A percentile compares a stretch with the other conserved stretches of the same genome.
Evolutionary conservation across 1,140 invertebrate species (phyloP).

Genomic region (Lethocerus indicus): DNA sequence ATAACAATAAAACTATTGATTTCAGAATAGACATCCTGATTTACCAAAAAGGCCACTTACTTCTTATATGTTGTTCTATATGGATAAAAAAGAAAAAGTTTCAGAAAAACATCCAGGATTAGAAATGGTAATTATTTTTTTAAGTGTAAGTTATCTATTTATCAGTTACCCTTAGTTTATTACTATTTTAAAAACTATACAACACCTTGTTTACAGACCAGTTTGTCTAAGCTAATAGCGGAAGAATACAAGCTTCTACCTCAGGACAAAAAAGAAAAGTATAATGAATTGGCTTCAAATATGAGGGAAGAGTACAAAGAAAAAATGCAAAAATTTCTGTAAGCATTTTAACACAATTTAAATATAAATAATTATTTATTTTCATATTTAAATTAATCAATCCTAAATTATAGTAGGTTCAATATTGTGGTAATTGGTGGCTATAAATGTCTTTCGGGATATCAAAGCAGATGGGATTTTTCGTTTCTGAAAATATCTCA

Average conservation of each 20-base stretch:
- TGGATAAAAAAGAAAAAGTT: slow-evolving; percentile 25
- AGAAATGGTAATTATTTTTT: slow-evolving; percentile 19
- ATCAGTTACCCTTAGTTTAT: no score
- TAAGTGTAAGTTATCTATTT: slow-evolving; percentile 4
- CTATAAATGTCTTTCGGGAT: no score
- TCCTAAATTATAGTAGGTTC: not conserved
- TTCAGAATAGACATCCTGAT: slow-evolving; percentile 25
- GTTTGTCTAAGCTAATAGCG: slow-evolving; percentile 25
- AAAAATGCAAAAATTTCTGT: slow-evolving; percentile 20
- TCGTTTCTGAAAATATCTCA: no score
- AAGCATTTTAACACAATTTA: no score
- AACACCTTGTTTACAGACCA: slow-evolving; percentile 17
- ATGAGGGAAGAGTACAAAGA: slow-evolving; percentile 20
- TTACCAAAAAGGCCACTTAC: slow-evolving; percentile 26
- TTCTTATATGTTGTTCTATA: slow-evolving; percentile 27
- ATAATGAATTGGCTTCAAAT: slow-evolving; percentile 18
- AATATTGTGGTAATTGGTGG: not conserved
- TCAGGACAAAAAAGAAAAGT: slow-evolving; percentile 24
- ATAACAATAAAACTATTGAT: no score
- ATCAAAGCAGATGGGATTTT: no score
- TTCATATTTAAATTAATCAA: not conserved
- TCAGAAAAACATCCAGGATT: slow-evolving; percentile 23
- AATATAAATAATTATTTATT: slow-evolving; percentile 17
- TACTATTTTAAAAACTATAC: slow-evolving; percentile 2
- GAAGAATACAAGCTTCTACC: slow-evolving; percentile 23